These are phyloP conservation scores for Corythucha ciliata DNA, from an alignment of 2,888 invertebrate species.

Conservation along the genomic window DNA sequence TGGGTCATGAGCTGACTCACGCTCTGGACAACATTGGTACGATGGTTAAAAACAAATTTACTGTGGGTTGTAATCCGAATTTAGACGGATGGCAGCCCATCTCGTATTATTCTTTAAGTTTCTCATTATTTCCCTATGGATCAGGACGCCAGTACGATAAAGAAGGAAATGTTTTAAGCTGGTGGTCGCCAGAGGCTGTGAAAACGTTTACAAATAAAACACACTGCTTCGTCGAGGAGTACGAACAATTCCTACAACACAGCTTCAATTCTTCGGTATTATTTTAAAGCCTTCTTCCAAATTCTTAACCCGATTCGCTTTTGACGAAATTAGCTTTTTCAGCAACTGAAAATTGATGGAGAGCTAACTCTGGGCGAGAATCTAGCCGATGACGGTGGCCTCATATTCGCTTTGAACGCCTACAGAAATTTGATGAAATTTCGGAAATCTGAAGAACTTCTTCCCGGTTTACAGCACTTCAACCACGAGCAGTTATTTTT, in stretches of 20 bases:
- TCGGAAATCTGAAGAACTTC: constrained; percentile 50
- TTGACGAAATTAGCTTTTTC: constrained; percentile 3
- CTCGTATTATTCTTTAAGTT: background rate
- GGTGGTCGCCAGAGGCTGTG: constrained; percentile 63
- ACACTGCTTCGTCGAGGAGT: constrained; percentile 63
- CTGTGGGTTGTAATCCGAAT: background rate
- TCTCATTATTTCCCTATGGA: background rate
- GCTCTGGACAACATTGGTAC: constrained; percentile 50
- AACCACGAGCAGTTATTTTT: constrained; percentile 68
- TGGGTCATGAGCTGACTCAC: constrained; percentile 63
- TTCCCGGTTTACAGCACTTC: constrained; percentile 65
- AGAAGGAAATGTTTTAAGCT: constrained; percentile 66
- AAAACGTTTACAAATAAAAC: constrained; percentile 58
- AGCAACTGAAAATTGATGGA: constrained; percentile 54
- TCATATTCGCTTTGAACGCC: constrained; percentile 62
- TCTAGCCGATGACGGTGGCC: constrained; percentile 74
- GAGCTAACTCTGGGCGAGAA: constrained; percentile 69
- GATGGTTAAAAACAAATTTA: constrained; percentile 3
- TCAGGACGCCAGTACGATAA: constrained; percentile 77
- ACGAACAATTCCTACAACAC: constrained; percentile 55
- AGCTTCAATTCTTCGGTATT: constrained; percentile 46
- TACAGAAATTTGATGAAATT: constrained; percentile 50
- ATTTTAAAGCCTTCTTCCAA: background rate
- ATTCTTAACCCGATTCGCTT: background rate
- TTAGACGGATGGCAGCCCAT: background rate